Base-by-base conservation (phyloP, 2,113 vertebrate species). In the Penelope pileata region DNA sequence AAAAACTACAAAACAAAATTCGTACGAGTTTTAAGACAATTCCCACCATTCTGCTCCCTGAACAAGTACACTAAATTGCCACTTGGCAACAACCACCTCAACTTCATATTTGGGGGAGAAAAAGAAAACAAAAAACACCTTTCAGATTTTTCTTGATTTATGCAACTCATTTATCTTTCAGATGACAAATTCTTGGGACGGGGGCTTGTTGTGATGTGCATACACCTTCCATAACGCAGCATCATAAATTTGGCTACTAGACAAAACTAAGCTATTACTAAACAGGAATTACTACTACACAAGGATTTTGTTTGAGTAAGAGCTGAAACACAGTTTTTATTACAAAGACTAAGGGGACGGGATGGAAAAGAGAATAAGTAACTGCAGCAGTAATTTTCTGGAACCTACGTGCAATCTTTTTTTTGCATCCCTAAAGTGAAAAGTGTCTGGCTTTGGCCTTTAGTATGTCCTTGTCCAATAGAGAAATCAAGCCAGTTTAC, bases 401-500 rank as follows among this genome's bases (percentile, higher is more conserved):
- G 91, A 96, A 79, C 64, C 21, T 34, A 56, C 0, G 3, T 36
- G 54, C 23, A 88, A 59, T 10, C 29, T 48, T 24, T 85, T 91
- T 90, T 22, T 78, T 91, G 66, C 27, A 48, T 59, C 56, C 19
- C 56, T 84, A 12, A 70, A 68, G 51, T 68, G 73, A 83, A 88
- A 94, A 86, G 74, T 53, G 30, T 72, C 62, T 86, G 81, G 6
- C 51, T 79, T 78, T 93, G 89, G 48, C 66, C 66, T 94, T 90
- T 45, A 95, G 53, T 30, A 40, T 45, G 42, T 72, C 74, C 48
- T 58, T 7, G 27, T 76, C 66, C 69, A 83, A 67, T 84, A 45
- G 15, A 91, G 19, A 69, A 97, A 95, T 68, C 36, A 79, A 72
- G 8, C 13, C 48, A 68, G 43, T 92, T 91, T 92, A 92, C 60